A percentile compares a stretch with the other conserved stretches of the same genome.
phyloP scores from a whole-genome alignment of 2,888 invertebrate species.

The Lithophane semibrunnea region DNA sequence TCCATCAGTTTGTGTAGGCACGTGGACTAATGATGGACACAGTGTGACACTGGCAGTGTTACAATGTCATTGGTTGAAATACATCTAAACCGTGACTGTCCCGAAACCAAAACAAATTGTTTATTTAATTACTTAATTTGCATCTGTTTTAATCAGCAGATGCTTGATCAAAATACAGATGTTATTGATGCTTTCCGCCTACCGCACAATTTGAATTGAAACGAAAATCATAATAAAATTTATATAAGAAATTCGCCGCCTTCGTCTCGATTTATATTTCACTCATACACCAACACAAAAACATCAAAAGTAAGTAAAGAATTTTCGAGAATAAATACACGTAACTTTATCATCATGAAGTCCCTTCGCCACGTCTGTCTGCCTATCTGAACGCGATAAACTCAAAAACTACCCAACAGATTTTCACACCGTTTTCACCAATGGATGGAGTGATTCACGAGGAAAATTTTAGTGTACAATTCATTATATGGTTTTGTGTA shows the following conservation, averaged over 20 bases:
- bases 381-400: too few relatives aligned
- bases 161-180: background rate
- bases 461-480: too few relatives aligned
- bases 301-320: background rate
- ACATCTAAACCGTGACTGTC: background rate
- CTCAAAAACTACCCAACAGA: too few relatives aligned
- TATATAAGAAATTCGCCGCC: constrained; percentile 8
- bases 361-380: too few relatives aligned
- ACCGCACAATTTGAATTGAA: constrained; percentile 6
- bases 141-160: constrained; percentile 12
- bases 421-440: too few relatives aligned
- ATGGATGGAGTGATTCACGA: too few relatives aligned
- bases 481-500: too few relatives aligned
- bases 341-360: background rate
- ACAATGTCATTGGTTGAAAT: background rate
- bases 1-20: background rate
- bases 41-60: background rate
- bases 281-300: constrained; percentile 13
- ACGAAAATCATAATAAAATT: constrained; percentile 6
- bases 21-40: background rate
- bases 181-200: background rate
- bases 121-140: background rate
- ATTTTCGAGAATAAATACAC: background rate
- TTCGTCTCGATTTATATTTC: background rate
- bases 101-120: background rate